phyloP scores from a whole-genome alignment of 2,113 vertebrate genomes.

The Percopsis transmontana region DNA sequence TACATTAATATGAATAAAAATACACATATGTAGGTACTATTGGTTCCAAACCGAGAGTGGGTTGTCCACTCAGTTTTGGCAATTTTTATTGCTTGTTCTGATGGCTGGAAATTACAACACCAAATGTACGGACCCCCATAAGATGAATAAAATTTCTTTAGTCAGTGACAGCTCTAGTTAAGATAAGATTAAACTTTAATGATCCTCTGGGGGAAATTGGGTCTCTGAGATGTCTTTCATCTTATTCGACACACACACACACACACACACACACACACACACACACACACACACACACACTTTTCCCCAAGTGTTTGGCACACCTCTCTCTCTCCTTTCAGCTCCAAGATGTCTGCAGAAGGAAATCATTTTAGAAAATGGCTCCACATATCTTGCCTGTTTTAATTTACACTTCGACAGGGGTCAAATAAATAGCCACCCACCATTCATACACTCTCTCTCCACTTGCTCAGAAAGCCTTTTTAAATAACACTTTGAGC shows the following conservation, averaged over 20 bases:
- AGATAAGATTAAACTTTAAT: background rate
- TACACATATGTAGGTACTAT: too few relatives aligned
- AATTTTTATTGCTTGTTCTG: too few relatives aligned
- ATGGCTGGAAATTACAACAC: too few relatives aligned
- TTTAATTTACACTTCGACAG: background rate
- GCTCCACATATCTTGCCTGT: background rate
- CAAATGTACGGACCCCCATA: background rate
- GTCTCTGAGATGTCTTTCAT: conserved; percentile 9
- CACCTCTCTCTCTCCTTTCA: background rate
- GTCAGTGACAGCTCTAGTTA: conserved; percentile 6
- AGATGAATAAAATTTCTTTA: background rate
- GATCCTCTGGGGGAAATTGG: background rate
- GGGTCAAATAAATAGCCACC: too few relatives aligned
- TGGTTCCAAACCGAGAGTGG: too few relatives aligned
- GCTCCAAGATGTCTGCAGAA: background rate
- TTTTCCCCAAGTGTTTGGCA: background rate
- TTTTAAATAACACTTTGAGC: too few relatives aligned
- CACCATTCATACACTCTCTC: too few relatives aligned
- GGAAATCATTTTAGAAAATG: background rate
- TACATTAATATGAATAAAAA: too few relatives aligned
- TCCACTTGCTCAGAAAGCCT: too few relatives aligned
- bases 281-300: conserved; percentile 6
- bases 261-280: background rate
- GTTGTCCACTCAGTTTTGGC: too few relatives aligned
- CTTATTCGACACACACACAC: background rate